phyloP scores from a whole-genome alignment of 2,888 invertebrate genomes.

The Plebejus melissa region DNA sequence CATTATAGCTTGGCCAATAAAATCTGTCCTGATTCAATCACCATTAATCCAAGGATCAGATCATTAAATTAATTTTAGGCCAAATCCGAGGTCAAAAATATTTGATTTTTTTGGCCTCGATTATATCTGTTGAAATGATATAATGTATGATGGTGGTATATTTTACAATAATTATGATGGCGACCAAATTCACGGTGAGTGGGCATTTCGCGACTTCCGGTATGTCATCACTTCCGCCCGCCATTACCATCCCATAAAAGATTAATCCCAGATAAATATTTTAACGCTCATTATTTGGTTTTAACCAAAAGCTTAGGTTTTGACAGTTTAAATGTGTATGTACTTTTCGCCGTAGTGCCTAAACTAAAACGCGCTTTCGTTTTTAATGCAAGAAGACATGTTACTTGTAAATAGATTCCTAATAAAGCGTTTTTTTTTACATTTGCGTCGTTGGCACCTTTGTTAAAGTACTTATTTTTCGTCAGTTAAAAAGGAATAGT shows the following conservation, averaged over 20 bases:
- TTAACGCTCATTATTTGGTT: not conserved
- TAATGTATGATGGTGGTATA: constrained; percentile 14
- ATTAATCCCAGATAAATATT: constrained; percentile 25
- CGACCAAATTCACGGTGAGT: constrained; percentile 51
- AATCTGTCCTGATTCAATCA: no score
- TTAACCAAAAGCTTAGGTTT: not conserved
- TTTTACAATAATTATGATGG: not conserved
- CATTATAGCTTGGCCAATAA: no score
- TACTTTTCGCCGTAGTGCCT: not conserved
- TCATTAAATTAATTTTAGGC: not conserved
- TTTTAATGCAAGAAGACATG: no score
- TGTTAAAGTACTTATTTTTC: no score
- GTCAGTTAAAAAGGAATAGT: no score
- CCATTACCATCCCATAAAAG: constrained; percentile 33
- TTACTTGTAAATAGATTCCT: no score
- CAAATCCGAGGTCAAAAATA: not conserved
- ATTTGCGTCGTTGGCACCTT: no score
- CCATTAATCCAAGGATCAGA: not conserved
- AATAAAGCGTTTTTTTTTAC: no score
- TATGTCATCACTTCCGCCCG: constrained; percentile 67
- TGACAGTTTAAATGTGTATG: not conserved
- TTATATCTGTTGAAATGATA: constrained; percentile 14
- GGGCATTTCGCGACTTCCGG: constrained; percentile 55
- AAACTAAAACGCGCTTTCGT: no score
- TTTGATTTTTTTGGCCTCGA: constrained; percentile 1